phyloP scores from a whole-genome alignment of 1,140 invertebrate genomes.

The Mycetomoellerius zeteki region DNA sequence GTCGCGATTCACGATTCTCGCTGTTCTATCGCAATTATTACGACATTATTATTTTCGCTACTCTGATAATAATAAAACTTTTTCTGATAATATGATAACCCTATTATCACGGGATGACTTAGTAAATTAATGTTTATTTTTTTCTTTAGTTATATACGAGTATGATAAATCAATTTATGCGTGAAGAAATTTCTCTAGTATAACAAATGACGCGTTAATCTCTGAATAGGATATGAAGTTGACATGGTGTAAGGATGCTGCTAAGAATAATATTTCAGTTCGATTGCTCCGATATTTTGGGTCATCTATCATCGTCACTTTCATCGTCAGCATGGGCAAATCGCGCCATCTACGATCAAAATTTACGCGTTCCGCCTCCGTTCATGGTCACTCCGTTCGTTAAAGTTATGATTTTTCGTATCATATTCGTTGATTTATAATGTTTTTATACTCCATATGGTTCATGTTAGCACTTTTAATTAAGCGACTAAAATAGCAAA shows the following conservation, averaged over 20 bases:
- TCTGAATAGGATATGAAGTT: slow-evolving; percentile 70
- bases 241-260: slow-evolving; percentile 64
- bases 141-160: not conserved
- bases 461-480: not conserved
- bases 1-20: not conserved
- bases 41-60: not conserved
- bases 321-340: slow-evolving; percentile 63
- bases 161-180: slow-evolving; percentile 49
- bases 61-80: not conserved
- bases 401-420: slow-evolving; percentile 53
- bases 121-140: not conserved
- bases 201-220: slow-evolving; percentile 58
- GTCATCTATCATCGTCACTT: slow-evolving; percentile 78
- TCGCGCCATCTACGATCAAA: slow-evolving; percentile 69
- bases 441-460: slow-evolving; percentile 1
- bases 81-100: not conserved
- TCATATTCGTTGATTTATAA: slow-evolving; percentile 28
- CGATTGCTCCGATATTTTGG: slow-evolving; percentile 76
- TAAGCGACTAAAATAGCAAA: not conserved
- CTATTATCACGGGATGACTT: not conserved
- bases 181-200: slow-evolving; percentile 14
- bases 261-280: slow-evolving; percentile 79
- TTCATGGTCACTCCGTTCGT: slow-evolving; percentile 38
- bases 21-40: not conserved
- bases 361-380: slow-evolving; percentile 64